phyloP scores from a whole-genome alignment of 2,797 vertebrate genomes.

The Poecilia wingei region DNA sequence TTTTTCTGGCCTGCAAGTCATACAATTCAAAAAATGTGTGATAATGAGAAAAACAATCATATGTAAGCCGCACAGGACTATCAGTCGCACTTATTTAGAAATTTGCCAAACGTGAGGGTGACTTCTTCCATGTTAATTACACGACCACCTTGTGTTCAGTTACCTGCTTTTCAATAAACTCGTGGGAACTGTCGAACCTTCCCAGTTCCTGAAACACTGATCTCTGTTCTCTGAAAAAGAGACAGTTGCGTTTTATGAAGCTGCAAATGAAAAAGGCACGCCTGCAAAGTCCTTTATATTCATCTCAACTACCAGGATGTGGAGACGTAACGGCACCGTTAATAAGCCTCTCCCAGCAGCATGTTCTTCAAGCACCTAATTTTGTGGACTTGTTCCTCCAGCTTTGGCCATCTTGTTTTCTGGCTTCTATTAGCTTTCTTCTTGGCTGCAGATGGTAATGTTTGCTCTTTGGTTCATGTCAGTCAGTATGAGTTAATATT shows the following conservation, averaged over 20 bases:
- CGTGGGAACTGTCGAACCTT: not conserved
- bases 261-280: conserved; percentile 2
- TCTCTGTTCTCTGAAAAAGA: no score
- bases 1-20: not conserved
- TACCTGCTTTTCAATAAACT: not conserved
- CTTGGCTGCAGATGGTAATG: no score
- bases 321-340: no score
- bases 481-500: not conserved
- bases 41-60: not conserved
- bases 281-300: no score
- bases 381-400: no score
- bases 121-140: not conserved
- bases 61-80: not conserved
- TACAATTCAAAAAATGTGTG: not conserved
- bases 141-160: not conserved
- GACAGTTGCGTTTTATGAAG: not conserved
- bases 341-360: no score
- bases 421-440: no score
- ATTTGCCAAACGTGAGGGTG: not conserved
- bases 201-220: no score
- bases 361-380: no score
- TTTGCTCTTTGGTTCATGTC: not conserved
- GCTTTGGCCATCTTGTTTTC: no score
- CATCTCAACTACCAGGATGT: no score
- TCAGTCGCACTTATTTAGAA: not conserved